A percentile compares a stretch with the other conserved stretches of the same genome.
Evolutionary conservation across 2,888 invertebrate species (phyloP).

Genomic region (Sphaerophoria taeniata): DNA sequence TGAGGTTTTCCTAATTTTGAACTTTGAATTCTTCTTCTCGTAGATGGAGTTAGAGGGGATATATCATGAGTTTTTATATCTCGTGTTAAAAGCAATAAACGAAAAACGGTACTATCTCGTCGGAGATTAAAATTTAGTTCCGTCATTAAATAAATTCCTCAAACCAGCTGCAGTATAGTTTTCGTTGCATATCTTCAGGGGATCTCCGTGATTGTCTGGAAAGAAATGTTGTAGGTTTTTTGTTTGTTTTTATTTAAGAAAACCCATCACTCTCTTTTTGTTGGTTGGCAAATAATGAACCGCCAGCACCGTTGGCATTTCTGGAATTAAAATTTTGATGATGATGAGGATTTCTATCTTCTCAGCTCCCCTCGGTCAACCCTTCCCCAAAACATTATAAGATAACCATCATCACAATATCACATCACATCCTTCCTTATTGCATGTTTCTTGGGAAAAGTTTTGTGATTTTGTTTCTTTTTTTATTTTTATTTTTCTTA

Average conservation of each 20-base stretch:
- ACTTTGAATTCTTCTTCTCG: conserved; percentile 23
- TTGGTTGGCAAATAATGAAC: conserved; percentile 64
- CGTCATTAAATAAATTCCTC: conserved; percentile 43
- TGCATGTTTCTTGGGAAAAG: conserved; percentile 57
- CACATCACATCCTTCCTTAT: conserved; percentile 20
- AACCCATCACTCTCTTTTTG: conserved; percentile 61
- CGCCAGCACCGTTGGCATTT: conserved; percentile 69
- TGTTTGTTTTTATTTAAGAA: conserved; percentile 40
- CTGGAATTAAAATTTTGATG: conserved; percentile 71
- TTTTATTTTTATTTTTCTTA: too few species aligned
- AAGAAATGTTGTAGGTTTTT: background rate
- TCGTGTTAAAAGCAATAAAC: conserved; percentile 8
- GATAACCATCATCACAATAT: conserved; percentile 1
- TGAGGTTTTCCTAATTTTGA: conserved; percentile 55
- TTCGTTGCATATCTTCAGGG: conserved; percentile 44
- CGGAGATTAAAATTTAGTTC: conserved; percentile 55
- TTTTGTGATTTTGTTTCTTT: conserved; percentile 44
- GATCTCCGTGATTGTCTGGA: conserved; percentile 1
- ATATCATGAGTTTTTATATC: background rate
- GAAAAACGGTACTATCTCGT: conserved; percentile 10
- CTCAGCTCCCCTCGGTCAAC: background rate
- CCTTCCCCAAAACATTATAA: background rate
- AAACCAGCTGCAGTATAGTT: conserved; percentile 38
- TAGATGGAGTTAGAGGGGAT: background rate
- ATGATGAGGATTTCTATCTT: conserved; percentile 48